Conservation (phyloP, 2,888 invertebrate species). For the Ferrisia virgata region DNA sequence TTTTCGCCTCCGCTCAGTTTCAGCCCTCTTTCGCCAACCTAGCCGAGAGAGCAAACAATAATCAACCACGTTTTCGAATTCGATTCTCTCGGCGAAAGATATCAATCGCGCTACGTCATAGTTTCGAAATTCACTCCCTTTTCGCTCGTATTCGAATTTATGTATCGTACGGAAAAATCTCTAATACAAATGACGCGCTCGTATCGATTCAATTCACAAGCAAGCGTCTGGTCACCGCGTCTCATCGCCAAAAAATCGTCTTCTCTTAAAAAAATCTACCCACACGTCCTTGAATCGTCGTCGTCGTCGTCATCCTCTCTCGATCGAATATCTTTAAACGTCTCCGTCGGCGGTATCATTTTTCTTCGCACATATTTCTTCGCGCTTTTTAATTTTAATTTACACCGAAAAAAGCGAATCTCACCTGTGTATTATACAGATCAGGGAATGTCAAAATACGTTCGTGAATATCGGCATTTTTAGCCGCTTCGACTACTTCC, state of each 20-base stretch:
- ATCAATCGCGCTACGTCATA: neutral
- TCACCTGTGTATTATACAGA: constrained; percentile 47
- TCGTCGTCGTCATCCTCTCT: too few relatives aligned
- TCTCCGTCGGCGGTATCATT: too few relatives aligned
- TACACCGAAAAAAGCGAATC: neutral
- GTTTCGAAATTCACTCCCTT: neutral
- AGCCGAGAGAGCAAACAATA: neutral
- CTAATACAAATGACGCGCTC: neutral
- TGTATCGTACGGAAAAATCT: neutral
- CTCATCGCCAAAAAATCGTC: too few relatives aligned
- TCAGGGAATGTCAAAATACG: constrained; percentile 88
- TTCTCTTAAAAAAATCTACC: too few relatives aligned
- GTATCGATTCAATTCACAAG: neutral
- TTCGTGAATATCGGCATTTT: constrained; percentile 90
- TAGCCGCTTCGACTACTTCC: constrained; percentile 84
- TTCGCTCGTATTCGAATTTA: neutral
- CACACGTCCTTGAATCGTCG: too few relatives aligned
- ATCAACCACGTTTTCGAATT: neutral
- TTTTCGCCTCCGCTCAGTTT: constrained; percentile 96
- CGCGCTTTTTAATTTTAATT: constrained; percentile 1
- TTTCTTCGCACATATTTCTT: too few relatives aligned
- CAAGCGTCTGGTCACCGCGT: neutral
- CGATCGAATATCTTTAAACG: too few relatives aligned
- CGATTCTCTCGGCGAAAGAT: neutral
- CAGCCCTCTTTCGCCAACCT: constrained; percentile 93